Base-by-base conservation (phyloP, 1,140 invertebrate species). In the Chironomus tepperi region DNA sequence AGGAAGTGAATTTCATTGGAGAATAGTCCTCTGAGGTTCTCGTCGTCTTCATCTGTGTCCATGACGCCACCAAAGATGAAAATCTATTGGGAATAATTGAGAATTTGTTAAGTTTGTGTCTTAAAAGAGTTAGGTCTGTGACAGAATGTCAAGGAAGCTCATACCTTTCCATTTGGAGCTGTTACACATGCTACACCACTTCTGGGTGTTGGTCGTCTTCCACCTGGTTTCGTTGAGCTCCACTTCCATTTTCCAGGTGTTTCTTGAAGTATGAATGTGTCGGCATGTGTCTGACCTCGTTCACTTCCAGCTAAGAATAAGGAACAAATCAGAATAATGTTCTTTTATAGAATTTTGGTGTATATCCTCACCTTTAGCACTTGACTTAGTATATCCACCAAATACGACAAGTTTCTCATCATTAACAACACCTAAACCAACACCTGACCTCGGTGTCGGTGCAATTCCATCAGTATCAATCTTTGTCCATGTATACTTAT, bases 381-480 rank as follows among this genome's bases (percentile, higher is more conserved):
- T 86, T 79, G 93, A 85, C 83, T 92, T 92, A 75, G 89, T 92
- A 81, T 96, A 97, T 0, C 95, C 95, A 9, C 95, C 95, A 86
- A 92, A 95, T 47, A 97, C 83, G 16, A 95, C 78, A 42, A 97
- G 83, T 77, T 85, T 85, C 0, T 87, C 87, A 80, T 91, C 89
- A 7, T 83, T 80, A 16, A 87, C 79, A 7, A 86, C 81, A 3
- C 85, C 84, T 82, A 93, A 88, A 74, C 91, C 87, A 80, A 90
- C 93, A 9, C 88, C 92, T 42, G 92, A 93, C 77, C 93, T 84
- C 8, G 92, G 87, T 65, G 85, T 79, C 0, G 93, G 93, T 19
- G 86, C 82, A 77, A 82, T 83, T 77, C 92, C 93, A 65, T 81
- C 80, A 5, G 88, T 82, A 75, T 90, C 87, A 24, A 97, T 79